Evolutionary conservation across 2,888 invertebrate genomes (phyloP).

Genomic region (Aporophyla nigra): DNA sequence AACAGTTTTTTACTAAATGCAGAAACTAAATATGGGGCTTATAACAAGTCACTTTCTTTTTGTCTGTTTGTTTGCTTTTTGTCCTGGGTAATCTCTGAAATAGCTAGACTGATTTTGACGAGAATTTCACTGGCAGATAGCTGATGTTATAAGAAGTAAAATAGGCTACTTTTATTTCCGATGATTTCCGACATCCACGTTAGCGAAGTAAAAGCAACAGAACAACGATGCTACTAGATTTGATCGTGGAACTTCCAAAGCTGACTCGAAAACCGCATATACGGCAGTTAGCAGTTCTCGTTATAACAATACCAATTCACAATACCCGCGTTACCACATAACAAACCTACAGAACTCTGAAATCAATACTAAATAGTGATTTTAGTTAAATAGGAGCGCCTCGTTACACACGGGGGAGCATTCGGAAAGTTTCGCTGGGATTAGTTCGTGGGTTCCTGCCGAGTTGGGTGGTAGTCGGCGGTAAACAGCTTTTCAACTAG

Average conservation of each 20-base stretch:
- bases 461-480: conserved; percentile 38
- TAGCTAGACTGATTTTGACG: too few species aligned
- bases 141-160: too few species aligned
- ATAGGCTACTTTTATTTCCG: too few species aligned
- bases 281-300: neutral
- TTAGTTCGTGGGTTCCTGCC: conserved; percentile 71
- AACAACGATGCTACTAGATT: neutral
- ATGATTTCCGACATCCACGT: too few species aligned
- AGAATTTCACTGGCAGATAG: too few species aligned
- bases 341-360: conserved; percentile 31
- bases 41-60: too few species aligned
- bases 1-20: too few species aligned
- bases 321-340: conserved; percentile 22
- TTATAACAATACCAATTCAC: conserved; percentile 13
- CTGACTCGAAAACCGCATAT: neutral
- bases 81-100: too few species aligned
- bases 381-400: conserved; percentile 51
- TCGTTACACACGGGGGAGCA: conserved; percentile 52
- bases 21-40: too few species aligned
- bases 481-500: conserved; percentile 69
- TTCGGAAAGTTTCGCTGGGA: conserved; percentile 59
- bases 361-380: conserved; percentile 54
- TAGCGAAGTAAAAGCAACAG: too few species aligned
- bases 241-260: neutral
- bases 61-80: too few species aligned